A percentile compares a stretch with the other conserved stretches of the same genome.
Conservation (phyloP, 2,113 vertebrate species). For the Apteryx owenii region DNA sequence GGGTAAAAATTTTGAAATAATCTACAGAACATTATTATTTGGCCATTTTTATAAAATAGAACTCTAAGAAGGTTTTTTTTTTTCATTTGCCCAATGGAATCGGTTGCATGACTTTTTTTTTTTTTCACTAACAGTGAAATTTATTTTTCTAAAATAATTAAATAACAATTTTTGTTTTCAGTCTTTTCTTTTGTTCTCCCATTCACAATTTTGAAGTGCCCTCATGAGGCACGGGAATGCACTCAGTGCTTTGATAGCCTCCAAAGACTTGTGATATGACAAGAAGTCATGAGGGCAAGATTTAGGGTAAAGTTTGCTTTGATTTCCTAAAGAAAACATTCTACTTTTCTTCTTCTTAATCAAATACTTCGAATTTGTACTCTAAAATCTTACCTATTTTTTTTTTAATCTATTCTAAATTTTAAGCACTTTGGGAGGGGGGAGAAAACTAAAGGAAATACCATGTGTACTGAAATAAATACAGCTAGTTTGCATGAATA, state of each 20-base stretch:
- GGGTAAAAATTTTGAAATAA: neutral
- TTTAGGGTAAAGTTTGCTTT: constrained; percentile 19
- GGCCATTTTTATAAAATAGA: neutral
- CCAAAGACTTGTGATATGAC: constrained; percentile 6
- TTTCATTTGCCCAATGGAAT: neutral
- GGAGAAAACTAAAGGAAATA: neutral
- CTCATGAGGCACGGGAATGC: neutral
- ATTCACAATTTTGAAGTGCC: neutral
- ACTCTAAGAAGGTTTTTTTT: neutral
- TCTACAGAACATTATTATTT: neutral
- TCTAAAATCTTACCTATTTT: neutral
- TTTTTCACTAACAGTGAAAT: neutral
- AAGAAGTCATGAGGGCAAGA: constrained; percentile 5
- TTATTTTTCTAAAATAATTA: neutral
- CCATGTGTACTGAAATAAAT: neutral
- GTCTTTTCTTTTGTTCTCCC: neutral
- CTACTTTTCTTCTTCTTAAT: constrained; percentile 3
- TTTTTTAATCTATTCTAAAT: neutral
- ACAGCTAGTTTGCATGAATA: neutral
- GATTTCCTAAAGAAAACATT: constrained; percentile 38
- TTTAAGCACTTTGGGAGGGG: neutral
- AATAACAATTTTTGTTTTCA: neutral
- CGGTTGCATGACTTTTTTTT: neutral
- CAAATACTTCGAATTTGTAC: neutral
- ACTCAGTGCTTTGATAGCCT: neutral